Conservation (phyloP, 2,797 vertebrate genomes). For the Sylvilagus floridanus region DNA sequence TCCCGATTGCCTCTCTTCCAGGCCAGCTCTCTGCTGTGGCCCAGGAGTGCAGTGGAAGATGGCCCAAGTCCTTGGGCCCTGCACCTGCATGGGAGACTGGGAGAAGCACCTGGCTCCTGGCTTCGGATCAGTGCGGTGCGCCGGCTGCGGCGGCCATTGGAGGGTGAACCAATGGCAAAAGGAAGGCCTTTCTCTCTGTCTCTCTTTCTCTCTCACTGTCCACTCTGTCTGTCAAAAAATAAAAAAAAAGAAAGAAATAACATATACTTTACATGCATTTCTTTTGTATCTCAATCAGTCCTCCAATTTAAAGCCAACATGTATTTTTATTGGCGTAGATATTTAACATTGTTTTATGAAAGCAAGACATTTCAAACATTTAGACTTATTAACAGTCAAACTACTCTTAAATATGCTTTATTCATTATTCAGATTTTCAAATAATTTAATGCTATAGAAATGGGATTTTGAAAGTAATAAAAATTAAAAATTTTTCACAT, state of each 20-base stretch:
- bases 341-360: background rate
- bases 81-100: too few species aligned
- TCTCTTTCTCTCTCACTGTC: too few species aligned
- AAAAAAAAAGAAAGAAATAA: background rate
- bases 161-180: too few species aligned
- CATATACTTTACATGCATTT: background rate
- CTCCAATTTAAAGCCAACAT: background rate
- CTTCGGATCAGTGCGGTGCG: too few species aligned
- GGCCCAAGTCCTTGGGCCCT: too few species aligned
- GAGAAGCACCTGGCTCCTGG: too few species aligned
- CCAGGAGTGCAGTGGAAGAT: too few species aligned
- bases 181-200: too few species aligned
- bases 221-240: too few species aligned
- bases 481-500: background rate
- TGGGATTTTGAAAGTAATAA: background rate
- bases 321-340: background rate
- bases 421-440: conserved; percentile 32
- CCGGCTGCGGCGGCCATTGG: too few species aligned
- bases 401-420: conserved; percentile 8
- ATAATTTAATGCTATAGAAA: background rate
- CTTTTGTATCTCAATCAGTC: background rate
- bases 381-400: background rate
- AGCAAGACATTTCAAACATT: conserved; percentile 17
- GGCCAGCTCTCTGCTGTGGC: too few species aligned
- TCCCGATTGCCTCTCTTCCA: too few species aligned